Evolutionary conservation across 2,888 invertebrate genomes (phyloP).

Genomic region (Ganaspis brasiliensis): DNA sequence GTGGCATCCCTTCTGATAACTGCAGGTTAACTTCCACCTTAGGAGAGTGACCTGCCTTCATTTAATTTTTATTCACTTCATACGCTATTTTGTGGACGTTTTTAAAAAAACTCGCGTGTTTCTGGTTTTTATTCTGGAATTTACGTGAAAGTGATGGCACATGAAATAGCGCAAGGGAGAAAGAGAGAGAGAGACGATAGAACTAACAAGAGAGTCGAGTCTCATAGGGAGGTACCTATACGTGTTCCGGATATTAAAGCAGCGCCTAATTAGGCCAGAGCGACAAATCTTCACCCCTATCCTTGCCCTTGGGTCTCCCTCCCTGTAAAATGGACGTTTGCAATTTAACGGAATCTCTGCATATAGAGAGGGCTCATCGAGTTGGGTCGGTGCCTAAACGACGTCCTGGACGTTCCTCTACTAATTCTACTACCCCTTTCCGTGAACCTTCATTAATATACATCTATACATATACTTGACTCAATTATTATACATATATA

Average conservation of each 20-base stretch:
- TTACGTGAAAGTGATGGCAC: background rate
- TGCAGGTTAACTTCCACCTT: background rate
- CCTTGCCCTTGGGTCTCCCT: constrained; percentile 26
- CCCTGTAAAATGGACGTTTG: constrained; percentile 68
- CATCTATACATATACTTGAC: background rate
- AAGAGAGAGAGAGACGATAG: background rate
- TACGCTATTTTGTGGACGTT: background rate
- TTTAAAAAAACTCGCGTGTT: background rate
- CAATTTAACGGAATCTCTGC: constrained; percentile 76
- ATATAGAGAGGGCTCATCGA: constrained; percentile 74
- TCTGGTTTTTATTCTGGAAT: background rate
- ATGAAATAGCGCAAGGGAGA: background rate
- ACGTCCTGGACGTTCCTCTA: constrained; percentile 70
- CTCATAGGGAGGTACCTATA: constrained; percentile 22
- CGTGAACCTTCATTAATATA: constrained; percentile 6
- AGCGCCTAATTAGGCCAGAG: constrained; percentile 56
- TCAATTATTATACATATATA: background rate
- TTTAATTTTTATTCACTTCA: background rate
- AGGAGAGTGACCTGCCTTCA: background rate
- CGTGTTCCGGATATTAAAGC: constrained; percentile 51
- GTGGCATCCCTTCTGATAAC: background rate
- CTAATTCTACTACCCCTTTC: constrained; percentile 62
- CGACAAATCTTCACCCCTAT: constrained; percentile 51
- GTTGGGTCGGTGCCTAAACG: constrained; percentile 66
- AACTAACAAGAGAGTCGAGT: constrained; percentile 16